phyloP scores from a whole-genome alignment of 2,797 vertebrate genomes.

The Philypnodon macrostomus region DNA sequence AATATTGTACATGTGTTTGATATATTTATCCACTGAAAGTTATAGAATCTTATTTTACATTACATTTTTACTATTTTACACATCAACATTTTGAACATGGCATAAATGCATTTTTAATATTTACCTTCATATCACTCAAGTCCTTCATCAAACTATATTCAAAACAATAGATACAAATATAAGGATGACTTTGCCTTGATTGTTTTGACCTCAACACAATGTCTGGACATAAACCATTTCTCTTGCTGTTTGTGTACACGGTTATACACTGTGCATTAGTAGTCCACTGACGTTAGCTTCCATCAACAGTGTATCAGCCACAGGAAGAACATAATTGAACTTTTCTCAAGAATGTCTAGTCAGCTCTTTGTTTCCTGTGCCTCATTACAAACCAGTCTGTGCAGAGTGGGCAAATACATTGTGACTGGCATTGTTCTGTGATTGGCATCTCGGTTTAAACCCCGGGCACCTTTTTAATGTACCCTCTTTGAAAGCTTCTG shows the following conservation, averaged over 20 bases:
- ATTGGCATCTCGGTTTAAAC: conserved; percentile 64
- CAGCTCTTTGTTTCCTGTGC: conserved; percentile 31
- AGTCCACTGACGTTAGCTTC: conserved; percentile 1
- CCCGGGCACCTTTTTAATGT: conserved; percentile 14
- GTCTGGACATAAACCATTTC: not conserved
- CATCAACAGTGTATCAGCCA: conserved; percentile 21
- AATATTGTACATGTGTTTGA: too few relatives aligned
- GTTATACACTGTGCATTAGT: not conserved
- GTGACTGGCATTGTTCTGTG: conserved; percentile 77
- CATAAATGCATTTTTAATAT: too few relatives aligned
- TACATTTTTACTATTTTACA: not conserved
- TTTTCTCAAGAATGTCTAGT: conserved; percentile 18
- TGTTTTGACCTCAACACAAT: not conserved
- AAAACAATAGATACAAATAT: not conserved
- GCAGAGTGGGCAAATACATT: conserved; percentile 61
- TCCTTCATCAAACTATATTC: too few relatives aligned
- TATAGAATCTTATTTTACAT: too few relatives aligned
- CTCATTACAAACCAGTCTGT: conserved; percentile 68
- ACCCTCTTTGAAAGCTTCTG: conserved; percentile 39
- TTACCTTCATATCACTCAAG: too few relatives aligned
- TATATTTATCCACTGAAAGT: too few relatives aligned
- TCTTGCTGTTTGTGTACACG: not conserved
- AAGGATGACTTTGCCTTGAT: not conserved
- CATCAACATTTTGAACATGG: too few relatives aligned
- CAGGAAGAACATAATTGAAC: conserved; percentile 13